These are phyloP conservation scores for Pseudanteris insignis DNA, from an alignment of 2,888 invertebrate species.

Conservation along the genomic window DNA sequence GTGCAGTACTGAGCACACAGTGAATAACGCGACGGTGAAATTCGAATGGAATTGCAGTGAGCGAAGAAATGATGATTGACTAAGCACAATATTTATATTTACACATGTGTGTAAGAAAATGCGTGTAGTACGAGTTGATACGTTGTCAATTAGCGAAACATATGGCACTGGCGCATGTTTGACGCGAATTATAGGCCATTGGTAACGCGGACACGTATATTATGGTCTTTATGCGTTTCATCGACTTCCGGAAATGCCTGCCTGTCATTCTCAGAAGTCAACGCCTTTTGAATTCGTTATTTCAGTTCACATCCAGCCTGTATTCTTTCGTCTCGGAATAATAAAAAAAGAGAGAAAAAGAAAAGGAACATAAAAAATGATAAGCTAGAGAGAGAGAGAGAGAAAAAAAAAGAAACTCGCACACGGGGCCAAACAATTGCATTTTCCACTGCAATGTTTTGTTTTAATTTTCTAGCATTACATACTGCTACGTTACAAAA, in stretches of 20 bases:
- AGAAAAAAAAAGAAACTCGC: conserved; percentile 21
- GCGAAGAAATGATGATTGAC: conserved; percentile 36
- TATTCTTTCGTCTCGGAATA: conserved; percentile 23
- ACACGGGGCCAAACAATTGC: conserved; percentile 35
- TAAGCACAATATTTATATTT: conserved; percentile 41
- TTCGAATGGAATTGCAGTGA: conserved; percentile 12
- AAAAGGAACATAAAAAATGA: not conserved
- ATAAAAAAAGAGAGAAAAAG: conserved; percentile 2
- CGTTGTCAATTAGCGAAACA: conserved; percentile 45
- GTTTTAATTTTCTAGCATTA: conserved; percentile 32
- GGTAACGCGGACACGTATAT: conserved; percentile 47
- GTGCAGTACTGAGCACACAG: no score
- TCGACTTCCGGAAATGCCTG: conserved; percentile 47
- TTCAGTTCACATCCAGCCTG: conserved; percentile 41
- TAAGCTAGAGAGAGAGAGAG: not conserved
- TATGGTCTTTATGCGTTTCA: conserved; percentile 48
- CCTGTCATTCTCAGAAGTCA: conserved; percentile 46
- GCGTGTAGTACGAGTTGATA: conserved; percentile 34
- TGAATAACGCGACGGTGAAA: conserved; percentile 10
- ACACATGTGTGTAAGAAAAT: conserved; percentile 34
- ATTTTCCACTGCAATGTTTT: conserved; percentile 31
- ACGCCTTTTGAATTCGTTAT: conserved; percentile 46
- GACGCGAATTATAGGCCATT: conserved; percentile 47
- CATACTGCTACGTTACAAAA: conserved; percentile 32
- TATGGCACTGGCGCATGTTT: conserved; percentile 44